Evolutionary conservation across 2,113 vertebrate genomes (phyloP).

Genomic region (Tretioscincus oriximinensis): DNA sequence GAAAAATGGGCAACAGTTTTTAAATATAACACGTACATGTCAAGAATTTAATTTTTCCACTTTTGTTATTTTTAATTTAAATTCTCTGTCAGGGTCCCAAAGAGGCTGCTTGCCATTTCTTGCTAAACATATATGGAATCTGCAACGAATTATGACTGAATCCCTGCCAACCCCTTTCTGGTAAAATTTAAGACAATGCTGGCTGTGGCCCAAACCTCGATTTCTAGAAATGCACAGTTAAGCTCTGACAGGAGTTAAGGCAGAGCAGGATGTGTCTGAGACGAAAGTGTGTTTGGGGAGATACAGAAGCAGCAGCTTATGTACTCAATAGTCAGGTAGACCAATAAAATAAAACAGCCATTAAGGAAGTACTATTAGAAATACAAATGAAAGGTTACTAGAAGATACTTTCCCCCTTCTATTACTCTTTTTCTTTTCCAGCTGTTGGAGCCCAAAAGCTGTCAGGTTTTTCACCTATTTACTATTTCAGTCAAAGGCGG

Average conservation of each 20-base stretch:
- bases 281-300: constrained; percentile 42
- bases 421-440: background rate
- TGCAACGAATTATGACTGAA: constrained; percentile 45
- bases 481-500: background rate
- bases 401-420: background rate
- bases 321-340: constrained; percentile 10
- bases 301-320: constrained; percentile 16
- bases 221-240: constrained; percentile 16
- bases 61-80: constrained; percentile 40
- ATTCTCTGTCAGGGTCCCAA: constrained; percentile 43
- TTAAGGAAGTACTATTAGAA: constrained; percentile 9
- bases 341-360: constrained; percentile 19
- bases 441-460: background rate
- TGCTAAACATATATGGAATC: constrained; percentile 5
- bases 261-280: constrained; percentile 58
- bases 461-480: background rate
- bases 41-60: constrained; percentile 42
- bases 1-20: background rate
- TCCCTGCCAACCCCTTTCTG: constrained; percentile 50
- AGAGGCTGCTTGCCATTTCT: constrained; percentile 24
- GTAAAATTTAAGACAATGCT: constrained; percentile 40
- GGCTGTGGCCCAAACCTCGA: constrained; percentile 36
- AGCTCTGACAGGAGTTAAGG: constrained; percentile 35
- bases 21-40: constrained; percentile 5
- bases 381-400: background rate